phyloP scores from a whole-genome alignment of 2,113 vertebrate genomes.

The Odocoileus virginianus region DNA sequence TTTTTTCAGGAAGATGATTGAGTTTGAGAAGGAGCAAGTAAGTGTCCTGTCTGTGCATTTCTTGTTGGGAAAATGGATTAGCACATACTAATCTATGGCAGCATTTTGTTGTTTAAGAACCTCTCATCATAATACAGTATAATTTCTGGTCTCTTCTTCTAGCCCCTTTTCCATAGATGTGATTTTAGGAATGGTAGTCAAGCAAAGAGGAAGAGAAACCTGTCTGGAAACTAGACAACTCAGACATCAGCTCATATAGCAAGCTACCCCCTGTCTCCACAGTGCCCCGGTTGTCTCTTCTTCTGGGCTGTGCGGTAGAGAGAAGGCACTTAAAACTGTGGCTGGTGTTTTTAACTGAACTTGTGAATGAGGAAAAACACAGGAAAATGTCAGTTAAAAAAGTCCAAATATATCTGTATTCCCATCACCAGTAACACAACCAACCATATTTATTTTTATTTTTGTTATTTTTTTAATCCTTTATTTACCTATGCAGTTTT shows the following conservation, averaged over 20 bases:
- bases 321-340: not conserved
- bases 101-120: not conserved
- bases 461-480: not conserved
- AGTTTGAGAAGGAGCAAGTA: slow-evolving; percentile 96
- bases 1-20: slow-evolving; percentile 94
- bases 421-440: not conserved
- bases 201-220: not conserved
- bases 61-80: not conserved
- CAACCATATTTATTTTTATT: not conserved
- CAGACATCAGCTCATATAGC: not conserved
- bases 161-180: not conserved
- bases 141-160: not conserved
- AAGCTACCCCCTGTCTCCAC: not conserved
- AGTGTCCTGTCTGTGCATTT: slow-evolving; percentile 59
- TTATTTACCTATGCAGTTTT: not conserved
- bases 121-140: not conserved
- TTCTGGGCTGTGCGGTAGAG: not conserved
- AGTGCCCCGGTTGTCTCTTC: not conserved
- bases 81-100: not conserved
- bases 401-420: not conserved
- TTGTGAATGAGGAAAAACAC: not conserved
- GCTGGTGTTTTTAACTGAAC: not conserved
- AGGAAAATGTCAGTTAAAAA: not conserved
- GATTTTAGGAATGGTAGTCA: not conserved
- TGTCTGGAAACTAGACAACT: not conserved